These are phyloP conservation scores for Chironomus riparius DNA, from an alignment of 2,888 invertebrate genomes.

Conservation along the genomic window DNA sequence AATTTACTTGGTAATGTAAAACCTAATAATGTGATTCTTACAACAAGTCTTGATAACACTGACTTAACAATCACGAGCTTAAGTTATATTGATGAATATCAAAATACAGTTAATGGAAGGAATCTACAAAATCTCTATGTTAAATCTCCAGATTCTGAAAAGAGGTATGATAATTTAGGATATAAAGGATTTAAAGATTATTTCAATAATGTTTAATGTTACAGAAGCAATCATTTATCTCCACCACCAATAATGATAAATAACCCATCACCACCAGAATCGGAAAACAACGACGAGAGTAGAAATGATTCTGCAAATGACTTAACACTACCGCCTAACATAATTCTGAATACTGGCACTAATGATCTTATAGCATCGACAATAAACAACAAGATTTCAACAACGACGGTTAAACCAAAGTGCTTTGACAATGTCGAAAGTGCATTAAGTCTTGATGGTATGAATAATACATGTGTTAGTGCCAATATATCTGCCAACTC, in stretches of 20 bases:
- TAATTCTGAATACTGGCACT: slow-evolving; percentile 11
- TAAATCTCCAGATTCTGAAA: slow-evolving; percentile 3
- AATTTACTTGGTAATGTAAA: slow-evolving; percentile 35
- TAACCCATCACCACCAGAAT: slow-evolving; percentile 21
- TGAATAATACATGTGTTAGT: slow-evolving; percentile 37
- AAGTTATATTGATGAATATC: slow-evolving; percentile 53
- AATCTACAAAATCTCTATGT: slow-evolving; percentile 25
- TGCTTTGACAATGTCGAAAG: slow-evolving; percentile 38
- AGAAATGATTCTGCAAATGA: slow-evolving; percentile 20
- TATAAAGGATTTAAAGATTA: neutral
- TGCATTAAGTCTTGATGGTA: slow-evolving; percentile 41
- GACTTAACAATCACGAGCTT: slow-evolving; percentile 49
- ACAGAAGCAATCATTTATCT: slow-evolving; percentile 5
- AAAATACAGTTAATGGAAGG: slow-evolving; percentile 30
- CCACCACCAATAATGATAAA: slow-evolving; percentile 8
- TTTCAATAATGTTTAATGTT: neutral
- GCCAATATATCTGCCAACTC: slow-evolving; percentile 54
- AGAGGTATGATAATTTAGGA: neutral
- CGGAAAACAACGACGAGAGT: slow-evolving; percentile 12
- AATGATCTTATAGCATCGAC: slow-evolving; percentile 26
- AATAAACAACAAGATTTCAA: slow-evolving; percentile 19
- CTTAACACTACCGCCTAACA: slow-evolving; percentile 20
- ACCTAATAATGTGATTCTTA: slow-evolving; percentile 29
- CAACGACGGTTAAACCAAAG: slow-evolving; percentile 7
- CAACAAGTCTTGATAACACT: slow-evolving; percentile 42